Base-by-base conservation (phyloP, 2,797 vertebrate species). In the Clamator glandarius region DNA sequence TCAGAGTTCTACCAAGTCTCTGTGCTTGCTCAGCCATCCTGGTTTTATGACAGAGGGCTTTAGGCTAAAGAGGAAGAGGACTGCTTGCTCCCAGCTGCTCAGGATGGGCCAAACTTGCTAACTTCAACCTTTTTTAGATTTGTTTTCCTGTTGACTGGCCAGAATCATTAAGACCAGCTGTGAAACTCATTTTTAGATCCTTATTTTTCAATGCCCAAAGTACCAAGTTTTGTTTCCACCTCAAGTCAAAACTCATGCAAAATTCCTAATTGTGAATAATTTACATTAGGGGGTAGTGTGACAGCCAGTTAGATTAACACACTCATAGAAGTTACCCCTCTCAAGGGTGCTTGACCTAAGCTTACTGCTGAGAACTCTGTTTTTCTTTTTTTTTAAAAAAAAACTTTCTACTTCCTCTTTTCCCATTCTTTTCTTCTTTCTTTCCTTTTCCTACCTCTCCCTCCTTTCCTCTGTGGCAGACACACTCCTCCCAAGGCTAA, bases 301-400 rank as follows among this genome's bases (percentile, higher is more conserved):
- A 44, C 51, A 89, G 12, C 14, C 41, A 50, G 16, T 59, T 73
- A 57, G 29, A 50, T 80, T 68, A 89, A 52, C 7, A 51, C 3
- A 31, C 13, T 75, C 26, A 62, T 14, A 2, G 66, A 62, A 66
- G 20, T 64, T 67, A 1, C 15, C 5, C 5, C 8, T 5, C 8
- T 42, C 28, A 66, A 84, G 42, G 28, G 90, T 6, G 3, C 21
- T 44, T 0, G 12, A 89, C 36, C 18, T 35, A 24, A 74, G 35
- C 52, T 84, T 74, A 33, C 35, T 67, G 6, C 36, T 64, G 70
- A 29, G 48, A 76, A 29, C 19, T 9, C 2, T 7, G 42, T 55
- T 12, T 28, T 36, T 4, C 0, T 6, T 10, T 31, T 24, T 20
- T 29, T 35, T n/a, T n/a, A n/a, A n/a, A n/a, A n/a, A n/a, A n/a